A percentile compares a stretch with the other conserved stretches of the same genome.
Evolutionary conservation across 2,888 invertebrate genomes (phyloP).

Genomic region (Spatulosminthurus flaviceps): DNA sequence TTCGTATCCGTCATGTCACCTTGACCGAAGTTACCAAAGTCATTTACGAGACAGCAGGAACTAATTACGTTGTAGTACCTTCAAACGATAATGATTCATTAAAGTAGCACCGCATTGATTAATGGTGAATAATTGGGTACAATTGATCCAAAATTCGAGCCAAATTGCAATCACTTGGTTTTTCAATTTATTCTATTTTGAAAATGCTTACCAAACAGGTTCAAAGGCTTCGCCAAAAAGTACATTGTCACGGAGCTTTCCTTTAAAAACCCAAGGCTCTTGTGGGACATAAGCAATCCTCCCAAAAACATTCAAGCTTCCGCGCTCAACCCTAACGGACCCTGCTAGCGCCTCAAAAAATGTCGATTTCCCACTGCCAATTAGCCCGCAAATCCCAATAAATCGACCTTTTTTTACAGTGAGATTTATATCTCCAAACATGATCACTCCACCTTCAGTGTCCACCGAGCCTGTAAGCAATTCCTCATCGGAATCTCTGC

Average conservation of each 20-base stretch:
- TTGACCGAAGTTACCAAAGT: constrained; percentile 70
- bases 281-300: constrained; percentile 71
- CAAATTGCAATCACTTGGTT: too few relatives aligned
- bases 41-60: constrained; percentile 70
- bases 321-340: constrained; percentile 67
- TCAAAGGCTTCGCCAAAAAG: constrained; percentile 71
- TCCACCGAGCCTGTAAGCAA: neutral
- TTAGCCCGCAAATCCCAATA: constrained; percentile 71
- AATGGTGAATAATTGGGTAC: too few relatives aligned
- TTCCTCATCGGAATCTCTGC: neutral
- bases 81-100: too few relatives aligned
- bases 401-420: constrained; percentile 65
- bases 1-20: constrained; percentile 73
- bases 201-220: constrained; percentile 66
- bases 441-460: neutral
- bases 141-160: too few relatives aligned
- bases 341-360: constrained; percentile 70
- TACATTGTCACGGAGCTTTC: constrained; percentile 73
- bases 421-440: constrained; percentile 5
- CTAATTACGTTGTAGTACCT: constrained; percentile 67
- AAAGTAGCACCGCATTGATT: too few relatives aligned
- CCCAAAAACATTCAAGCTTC: constrained; percentile 68
- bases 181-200: neutral
- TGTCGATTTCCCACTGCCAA: constrained; percentile 72
- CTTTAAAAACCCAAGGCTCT: constrained; percentile 73